phyloP scores from a whole-genome alignment of 2,113 vertebrate genomes.

The Vidua chalybeata region DNA sequence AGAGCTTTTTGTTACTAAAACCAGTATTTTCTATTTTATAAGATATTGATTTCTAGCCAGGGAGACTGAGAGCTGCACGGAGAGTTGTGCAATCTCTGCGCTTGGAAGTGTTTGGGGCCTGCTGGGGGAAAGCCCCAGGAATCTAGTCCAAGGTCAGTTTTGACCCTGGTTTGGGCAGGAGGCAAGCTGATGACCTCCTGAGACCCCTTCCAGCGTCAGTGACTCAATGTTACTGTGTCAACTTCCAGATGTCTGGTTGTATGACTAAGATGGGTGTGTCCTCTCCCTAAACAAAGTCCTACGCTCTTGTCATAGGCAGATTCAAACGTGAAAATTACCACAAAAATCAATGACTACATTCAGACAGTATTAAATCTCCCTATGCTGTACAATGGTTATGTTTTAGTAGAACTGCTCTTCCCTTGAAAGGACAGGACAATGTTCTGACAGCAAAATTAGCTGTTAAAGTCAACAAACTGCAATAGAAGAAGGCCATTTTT shows the following conservation, averaged over 20 bases:
- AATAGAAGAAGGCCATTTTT: not conserved
- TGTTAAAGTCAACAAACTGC: not conserved
- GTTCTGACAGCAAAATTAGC: not conserved
- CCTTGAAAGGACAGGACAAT: not conserved
- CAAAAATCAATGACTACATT: not conserved
- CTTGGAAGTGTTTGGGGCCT: not conserved
- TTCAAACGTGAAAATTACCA: not conserved
- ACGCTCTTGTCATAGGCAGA: not conserved
- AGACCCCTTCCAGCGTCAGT: not conserved
- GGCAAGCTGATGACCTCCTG: not conserved
- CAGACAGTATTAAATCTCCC: not conserved
- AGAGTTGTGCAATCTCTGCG: not conserved
- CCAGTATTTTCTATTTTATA: not conserved
- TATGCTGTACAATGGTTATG: not conserved
- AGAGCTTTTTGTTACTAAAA: slow-evolving; percentile 17
- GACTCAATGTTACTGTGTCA: not conserved
- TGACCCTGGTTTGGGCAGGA: not conserved
- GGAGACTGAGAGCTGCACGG: not conserved
- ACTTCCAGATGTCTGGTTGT: not conserved
- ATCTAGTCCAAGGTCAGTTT: not conserved
- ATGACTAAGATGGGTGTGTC: not conserved
- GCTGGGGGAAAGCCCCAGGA: not conserved
- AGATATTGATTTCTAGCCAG: not conserved
- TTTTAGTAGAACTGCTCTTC: not conserved
- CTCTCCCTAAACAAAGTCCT: not conserved